Evolutionary conservation across 2,888 invertebrate species (phyloP).

Genomic region (Chesias legatella): DNA sequence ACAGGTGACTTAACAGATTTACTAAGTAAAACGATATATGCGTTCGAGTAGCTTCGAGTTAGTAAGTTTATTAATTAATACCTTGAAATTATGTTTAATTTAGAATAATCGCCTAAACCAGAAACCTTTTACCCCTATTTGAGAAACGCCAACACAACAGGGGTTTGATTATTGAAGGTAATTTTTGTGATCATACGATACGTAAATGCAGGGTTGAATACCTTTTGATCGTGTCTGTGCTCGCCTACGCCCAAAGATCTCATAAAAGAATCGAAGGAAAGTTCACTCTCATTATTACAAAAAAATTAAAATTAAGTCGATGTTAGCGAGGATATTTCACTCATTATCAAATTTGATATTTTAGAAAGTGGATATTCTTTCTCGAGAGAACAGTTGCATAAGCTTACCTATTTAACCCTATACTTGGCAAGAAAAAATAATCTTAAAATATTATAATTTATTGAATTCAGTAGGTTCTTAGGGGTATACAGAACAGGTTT

Average conservation of each 20-base stretch:
- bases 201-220: constrained; percentile 43
- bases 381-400: too few species aligned
- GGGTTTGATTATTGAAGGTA: constrained; percentile 62
- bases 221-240: constrained; percentile 34
- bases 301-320: constrained; percentile 34
- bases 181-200: constrained; percentile 55
- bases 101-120: constrained; percentile 21
- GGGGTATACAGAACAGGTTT: too few species aligned
- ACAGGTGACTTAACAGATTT: too few species aligned
- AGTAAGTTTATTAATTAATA: too few species aligned
- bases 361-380: constrained; percentile 42
- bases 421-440: too few species aligned
- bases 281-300: constrained; percentile 19
- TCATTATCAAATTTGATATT: constrained; percentile 54
- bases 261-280: constrained; percentile 42
- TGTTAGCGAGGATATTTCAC: constrained; percentile 51
- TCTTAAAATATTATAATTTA: too few species aligned
- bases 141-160: constrained; percentile 48
- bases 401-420: too few species aligned
- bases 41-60: too few species aligned
- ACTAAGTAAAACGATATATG: too few species aligned
- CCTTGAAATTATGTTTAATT: too few species aligned
- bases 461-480: too few species aligned
- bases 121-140: constrained; percentile 35
- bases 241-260: constrained; percentile 35